These are phyloP conservation scores for Sebastes aleutianus DNA, from an alignment of 2,797 vertebrate species.

Conservation along the genomic window DNA sequence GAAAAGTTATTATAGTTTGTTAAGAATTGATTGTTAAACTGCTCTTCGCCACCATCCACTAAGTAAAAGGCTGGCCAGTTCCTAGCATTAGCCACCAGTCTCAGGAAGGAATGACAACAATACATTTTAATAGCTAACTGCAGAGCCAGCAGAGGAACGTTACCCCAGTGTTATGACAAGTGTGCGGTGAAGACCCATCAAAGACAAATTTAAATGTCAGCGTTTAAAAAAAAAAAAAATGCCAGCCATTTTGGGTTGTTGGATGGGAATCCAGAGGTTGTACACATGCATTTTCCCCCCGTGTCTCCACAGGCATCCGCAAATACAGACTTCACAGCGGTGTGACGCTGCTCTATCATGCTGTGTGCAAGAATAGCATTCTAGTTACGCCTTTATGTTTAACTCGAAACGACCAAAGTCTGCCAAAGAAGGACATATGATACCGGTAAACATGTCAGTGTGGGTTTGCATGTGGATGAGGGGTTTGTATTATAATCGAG, in stretches of 20 bases:
- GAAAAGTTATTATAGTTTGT: not conserved
- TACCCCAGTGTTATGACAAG: conserved; percentile 33
- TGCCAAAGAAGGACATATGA: not conserved
- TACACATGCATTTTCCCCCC: not conserved
- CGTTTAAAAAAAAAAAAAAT: conserved; percentile 1
- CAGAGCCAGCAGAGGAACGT: conserved; percentile 15
- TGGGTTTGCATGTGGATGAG: not conserved
- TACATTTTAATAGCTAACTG: not conserved
- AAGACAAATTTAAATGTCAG: conserved; percentile 28
- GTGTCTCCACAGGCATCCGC: not conserved
- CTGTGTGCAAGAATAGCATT: conserved; percentile 63
- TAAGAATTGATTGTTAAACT: not conserved
- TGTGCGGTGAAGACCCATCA: conserved; percentile 22
- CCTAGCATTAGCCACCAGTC: conserved; percentile 11
- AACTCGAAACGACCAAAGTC: not conserved
- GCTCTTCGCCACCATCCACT: conserved; percentile 1
- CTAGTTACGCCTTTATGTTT: not conserved
- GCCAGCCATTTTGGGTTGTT: conserved; percentile 9
- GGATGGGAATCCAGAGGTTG: conserved; percentile 13
- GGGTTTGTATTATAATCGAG: not conserved
- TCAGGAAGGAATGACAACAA: conserved; percentile 38
- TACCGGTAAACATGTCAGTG: not conserved
- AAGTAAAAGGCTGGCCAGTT: not conserved
- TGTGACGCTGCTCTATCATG: conserved; percentile 67
- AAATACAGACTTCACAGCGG: conserved; percentile 64